Percentiles rank a stretch among this genome's conserved stretches.
phyloP scores from a whole-genome alignment of 1,140 invertebrate species.

The Mylabris phalerata region DNA sequence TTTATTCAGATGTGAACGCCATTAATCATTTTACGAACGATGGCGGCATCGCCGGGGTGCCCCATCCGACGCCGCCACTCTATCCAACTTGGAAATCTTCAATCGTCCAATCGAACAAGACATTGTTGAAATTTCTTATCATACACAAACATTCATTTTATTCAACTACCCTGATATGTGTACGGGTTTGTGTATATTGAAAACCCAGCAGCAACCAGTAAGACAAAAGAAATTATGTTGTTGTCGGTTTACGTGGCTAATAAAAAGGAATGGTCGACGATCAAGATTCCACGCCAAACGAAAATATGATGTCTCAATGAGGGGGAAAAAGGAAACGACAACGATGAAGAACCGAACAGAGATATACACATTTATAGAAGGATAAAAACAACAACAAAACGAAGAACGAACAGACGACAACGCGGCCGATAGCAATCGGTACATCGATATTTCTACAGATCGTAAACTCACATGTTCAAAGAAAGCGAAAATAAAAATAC shows the following conservation, averaged over 20 bases:
- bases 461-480: conserved; percentile 10
- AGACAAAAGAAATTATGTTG: conserved; percentile 12
- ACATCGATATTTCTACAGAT: conserved; percentile 24
- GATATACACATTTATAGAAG: no score
- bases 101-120: no score
- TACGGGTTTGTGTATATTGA: no score
- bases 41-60: not conserved
- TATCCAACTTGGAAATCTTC: no score
- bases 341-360: no score
- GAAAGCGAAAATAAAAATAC: no score
- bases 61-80: not conserved
- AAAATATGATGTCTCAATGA: conserved; percentile 26
- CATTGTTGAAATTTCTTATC: no score
- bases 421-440: conserved; percentile 20
- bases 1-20: conserved; percentile 3
- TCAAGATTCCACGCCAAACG: conserved; percentile 13
- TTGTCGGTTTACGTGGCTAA: conserved; percentile 11
- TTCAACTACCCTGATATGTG: no score
- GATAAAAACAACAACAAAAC: not conserved
- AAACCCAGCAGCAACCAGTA: not conserved
- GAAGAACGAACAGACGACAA: conserved; percentile 17
- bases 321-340: not conserved
- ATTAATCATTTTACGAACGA: conserved; percentile 1
- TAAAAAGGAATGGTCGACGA: conserved; percentile 10
- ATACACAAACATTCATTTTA: no score